A percentile compares a stretch with the other conserved stretches of the same genome.
Conservation (phyloP, 2,797 vertebrate genomes). For the Sternarchorhynchus goeldii region DNA sequence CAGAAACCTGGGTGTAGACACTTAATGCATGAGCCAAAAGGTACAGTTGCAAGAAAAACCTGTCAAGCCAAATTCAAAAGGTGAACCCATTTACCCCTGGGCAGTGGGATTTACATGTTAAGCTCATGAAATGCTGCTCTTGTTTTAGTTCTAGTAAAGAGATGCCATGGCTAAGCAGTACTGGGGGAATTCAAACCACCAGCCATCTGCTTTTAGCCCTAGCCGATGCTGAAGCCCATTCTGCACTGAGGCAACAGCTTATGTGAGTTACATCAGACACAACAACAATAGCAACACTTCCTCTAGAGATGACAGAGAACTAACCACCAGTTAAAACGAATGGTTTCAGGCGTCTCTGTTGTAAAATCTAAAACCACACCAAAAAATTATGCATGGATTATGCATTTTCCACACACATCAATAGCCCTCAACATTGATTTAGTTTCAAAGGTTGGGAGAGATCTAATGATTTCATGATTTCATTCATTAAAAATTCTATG, state of each 20-base stretch:
- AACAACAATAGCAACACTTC: slow-evolving; percentile 45
- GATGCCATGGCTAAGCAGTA: slow-evolving; percentile 10
- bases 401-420: neutral
- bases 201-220: slow-evolving; percentile 25
- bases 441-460: slow-evolving; percentile 16
- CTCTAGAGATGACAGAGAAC: slow-evolving; percentile 22
- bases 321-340: slow-evolving; percentile 22
- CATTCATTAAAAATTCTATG: neutral
- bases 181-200: slow-evolving; percentile 47
- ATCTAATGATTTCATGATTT: neutral
- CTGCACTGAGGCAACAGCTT: slow-evolving; percentile 60
- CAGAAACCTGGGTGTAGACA: too few relatives aligned
- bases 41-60: too few relatives aligned
- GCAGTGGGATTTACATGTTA: too few relatives aligned
- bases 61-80: too few relatives aligned
- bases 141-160: slow-evolving; percentile 20
- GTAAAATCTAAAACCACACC: neutral
- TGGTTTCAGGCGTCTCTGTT: neutral
- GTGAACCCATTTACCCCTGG: too few relatives aligned
- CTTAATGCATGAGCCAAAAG: too few relatives aligned
- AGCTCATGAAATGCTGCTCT: slow-evolving; percentile 9
- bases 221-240: slow-evolving; percentile 34
- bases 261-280: slow-evolving; percentile 69
- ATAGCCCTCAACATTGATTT: slow-evolving; percentile 1
- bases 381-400: slow-evolving; percentile 12